phyloP scores from a whole-genome alignment of 2,797 vertebrate genomes.

The Leptatherina wallacei region DNA sequence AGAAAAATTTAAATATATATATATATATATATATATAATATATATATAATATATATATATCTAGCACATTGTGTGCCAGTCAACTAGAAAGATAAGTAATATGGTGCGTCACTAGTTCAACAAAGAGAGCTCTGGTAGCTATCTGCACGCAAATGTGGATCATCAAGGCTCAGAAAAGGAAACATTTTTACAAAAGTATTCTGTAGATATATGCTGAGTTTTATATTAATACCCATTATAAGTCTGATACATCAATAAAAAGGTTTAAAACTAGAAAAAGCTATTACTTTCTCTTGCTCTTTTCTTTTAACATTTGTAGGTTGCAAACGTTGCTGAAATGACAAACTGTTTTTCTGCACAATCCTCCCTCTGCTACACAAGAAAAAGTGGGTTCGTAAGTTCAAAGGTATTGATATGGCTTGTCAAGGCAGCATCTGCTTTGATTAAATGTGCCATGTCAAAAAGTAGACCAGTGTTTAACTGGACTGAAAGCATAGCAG shows the following conservation, averaged over 20 bases:
- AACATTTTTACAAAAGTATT: not conserved
- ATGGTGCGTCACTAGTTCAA: not conserved
- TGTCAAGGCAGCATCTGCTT: constrained; percentile 39
- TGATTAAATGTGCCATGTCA: constrained; percentile 11
- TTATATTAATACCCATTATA: not conserved
- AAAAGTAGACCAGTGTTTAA: not conserved
- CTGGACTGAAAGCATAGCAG: constrained; percentile 5
- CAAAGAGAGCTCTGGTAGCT: not conserved
- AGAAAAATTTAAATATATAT: too few species aligned
- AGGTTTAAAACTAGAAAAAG: not conserved
- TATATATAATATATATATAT: too few species aligned
- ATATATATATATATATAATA: too few species aligned
- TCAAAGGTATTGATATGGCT: constrained; percentile 62
- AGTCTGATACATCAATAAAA: not conserved
- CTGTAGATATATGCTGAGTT: not conserved
- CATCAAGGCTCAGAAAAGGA: not conserved
- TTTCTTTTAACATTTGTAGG: not conserved
- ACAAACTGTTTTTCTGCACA: not conserved
- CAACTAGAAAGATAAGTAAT: not conserved
- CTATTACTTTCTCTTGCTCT: not conserved
- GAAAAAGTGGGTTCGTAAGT: not conserved
- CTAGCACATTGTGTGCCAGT: not conserved
- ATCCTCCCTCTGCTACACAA: constrained; percentile 1
- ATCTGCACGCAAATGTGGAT: not conserved
- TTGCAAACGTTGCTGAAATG: not conserved